phyloP scores from a whole-genome alignment of 1,140 invertebrate genomes.

The Aphis gossypii region DNA sequence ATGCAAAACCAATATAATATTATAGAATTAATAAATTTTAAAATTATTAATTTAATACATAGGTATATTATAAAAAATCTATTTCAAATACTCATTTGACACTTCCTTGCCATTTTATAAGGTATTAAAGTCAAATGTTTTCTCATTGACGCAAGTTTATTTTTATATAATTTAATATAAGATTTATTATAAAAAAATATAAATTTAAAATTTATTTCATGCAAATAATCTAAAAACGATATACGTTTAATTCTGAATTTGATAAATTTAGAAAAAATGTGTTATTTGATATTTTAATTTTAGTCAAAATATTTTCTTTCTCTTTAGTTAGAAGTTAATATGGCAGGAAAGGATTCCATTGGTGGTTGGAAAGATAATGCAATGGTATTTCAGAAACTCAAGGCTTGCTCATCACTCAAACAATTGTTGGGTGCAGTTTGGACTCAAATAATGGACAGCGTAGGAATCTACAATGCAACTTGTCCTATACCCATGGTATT shows the following conservation, averaged over 20 bases:
- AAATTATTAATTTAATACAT: no score
- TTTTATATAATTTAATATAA: no score
- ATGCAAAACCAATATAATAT: no score
- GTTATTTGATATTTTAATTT: not conserved
- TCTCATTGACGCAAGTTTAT: no score
- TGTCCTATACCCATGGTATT: not conserved
- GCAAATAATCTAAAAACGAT: no score
- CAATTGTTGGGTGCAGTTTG: not conserved
- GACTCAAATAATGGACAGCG: not conserved
- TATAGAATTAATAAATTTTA: no score
- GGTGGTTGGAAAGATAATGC: conserved; percentile 4
- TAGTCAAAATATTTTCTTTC: not conserved
- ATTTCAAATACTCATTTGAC: no score
- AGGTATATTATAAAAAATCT: no score
- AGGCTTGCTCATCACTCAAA: not conserved
- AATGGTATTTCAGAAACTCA: not conserved
- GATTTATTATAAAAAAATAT: no score
- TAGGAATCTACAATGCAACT: not conserved
- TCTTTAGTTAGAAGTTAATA: not conserved
- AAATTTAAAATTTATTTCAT: no score
- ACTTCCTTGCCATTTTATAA: no score
- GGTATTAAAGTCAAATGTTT: no score
- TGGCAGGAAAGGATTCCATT: not conserved
- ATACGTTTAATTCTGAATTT: not conserved
- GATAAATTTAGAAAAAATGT: not conserved